Conservation (phyloP, 92 coral and sea anemone species). For the Muricea muricata region DNA sequence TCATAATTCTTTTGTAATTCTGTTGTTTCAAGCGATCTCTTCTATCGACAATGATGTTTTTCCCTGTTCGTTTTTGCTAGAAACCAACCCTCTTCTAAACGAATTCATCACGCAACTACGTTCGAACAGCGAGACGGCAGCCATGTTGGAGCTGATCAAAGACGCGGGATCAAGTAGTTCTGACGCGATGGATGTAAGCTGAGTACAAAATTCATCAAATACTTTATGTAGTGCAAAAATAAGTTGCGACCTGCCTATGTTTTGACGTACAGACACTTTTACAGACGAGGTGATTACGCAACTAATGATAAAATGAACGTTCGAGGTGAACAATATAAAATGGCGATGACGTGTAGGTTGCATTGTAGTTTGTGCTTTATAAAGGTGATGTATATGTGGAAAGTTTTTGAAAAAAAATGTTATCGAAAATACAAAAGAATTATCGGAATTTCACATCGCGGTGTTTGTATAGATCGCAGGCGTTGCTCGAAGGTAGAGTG, state of each 20-base stretch:
- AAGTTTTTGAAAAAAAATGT: too few species aligned
- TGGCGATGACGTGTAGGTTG: not conserved
- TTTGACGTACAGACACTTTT: not conserved
- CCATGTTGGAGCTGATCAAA: slow-evolving; percentile 95
- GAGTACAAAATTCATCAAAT: not conserved
- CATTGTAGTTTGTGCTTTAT: too few species aligned
- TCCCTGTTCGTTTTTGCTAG: slow-evolving; percentile 50
- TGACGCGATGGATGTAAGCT: slow-evolving; percentile 85
- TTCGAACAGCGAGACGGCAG: slow-evolving; percentile 82
- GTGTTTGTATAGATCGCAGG: too few species aligned
- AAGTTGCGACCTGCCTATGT: too few species aligned
- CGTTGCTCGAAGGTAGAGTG: too few species aligned
- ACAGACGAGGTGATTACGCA: not conserved
- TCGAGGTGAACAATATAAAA: not conserved
- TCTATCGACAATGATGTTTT: too few species aligned
- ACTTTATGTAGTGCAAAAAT: not conserved
- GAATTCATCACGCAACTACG: slow-evolving; percentile 97
- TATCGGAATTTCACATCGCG: too few species aligned
- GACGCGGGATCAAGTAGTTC: slow-evolving; percentile 78
- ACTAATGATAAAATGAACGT: too few species aligned
- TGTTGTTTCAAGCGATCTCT: too few species aligned
- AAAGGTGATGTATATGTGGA: too few species aligned
- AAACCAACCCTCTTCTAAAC: slow-evolving; percentile 90
- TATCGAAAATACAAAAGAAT: too few species aligned
- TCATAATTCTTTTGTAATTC: too few species aligned